Evolutionary conservation across 1,140 invertebrate genomes (phyloP), one percentile per base, ranked within the genome.

Genomic region (Neelides sp.): DNA sequence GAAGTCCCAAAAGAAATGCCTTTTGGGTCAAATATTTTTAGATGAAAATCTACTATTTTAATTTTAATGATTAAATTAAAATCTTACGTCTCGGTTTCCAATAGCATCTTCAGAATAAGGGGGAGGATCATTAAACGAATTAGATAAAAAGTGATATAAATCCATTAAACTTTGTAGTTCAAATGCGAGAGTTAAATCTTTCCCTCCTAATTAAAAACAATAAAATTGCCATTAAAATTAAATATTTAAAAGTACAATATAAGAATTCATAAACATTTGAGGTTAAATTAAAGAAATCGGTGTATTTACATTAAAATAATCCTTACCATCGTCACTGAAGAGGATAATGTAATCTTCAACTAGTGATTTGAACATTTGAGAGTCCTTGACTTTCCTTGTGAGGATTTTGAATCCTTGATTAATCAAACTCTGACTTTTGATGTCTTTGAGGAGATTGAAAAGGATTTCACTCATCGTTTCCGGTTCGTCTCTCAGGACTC

Each of bases 361-460:
- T 20, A 54, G 36, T 5, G 65, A 62, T 20, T 73, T 61, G 4
- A 81, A 57, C 24, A 75, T 66, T 44, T 77, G 70, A 3, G 73
- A 69, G 32, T 71, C 66, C 36, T 77, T 69, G 65, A 76, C 77
- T 64, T 74, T 78, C 35, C 69, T 73, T 36, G 77, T 71, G 44
- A 86, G 65, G 66, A 83, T 74, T 59, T 85, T 82, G 42, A 86
- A 62, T 28, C 72, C 78, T 64, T 85, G 80, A 51, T 78, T 71
- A 50, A 75, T 76, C 32, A 85, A 71, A 64, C 84, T 78, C 37
- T 75, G 69, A 1, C 83, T 90, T 67, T 80, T 79, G 28, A 92
- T 69, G 61, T 85, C 80, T 15, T 68, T 56, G 27, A 75, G 74
- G n/a, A n/a, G n/a, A n/a, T n/a, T n/a, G n/a, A n/a, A n/a, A n/a